Evolutionary conservation across 2,888 invertebrate genomes (phyloP).

Genomic region (Crematogaster levior): DNA sequence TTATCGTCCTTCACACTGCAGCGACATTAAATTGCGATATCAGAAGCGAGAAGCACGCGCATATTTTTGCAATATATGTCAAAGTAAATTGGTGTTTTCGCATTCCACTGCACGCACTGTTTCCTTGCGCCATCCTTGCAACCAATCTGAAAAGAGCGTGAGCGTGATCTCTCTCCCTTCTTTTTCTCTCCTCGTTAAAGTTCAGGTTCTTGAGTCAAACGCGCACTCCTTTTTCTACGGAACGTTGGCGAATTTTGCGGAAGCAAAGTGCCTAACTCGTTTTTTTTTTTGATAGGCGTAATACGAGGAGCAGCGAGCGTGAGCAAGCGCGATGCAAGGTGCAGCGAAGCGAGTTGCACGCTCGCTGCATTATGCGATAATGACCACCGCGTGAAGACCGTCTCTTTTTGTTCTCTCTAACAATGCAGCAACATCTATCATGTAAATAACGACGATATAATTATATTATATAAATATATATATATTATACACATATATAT

Average conservation of each 20-base stretch:
- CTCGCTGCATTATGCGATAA: constrained; percentile 67
- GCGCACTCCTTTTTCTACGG: constrained; percentile 22
- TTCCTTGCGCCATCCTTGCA: neutral
- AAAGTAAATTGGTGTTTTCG: neutral
- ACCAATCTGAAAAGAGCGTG: neutral
- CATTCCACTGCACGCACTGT: neutral
- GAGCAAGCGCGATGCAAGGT: constrained; percentile 65
- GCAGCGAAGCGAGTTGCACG: constrained; percentile 69
- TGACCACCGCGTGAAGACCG: constrained; percentile 59
- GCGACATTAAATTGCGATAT: neutral
- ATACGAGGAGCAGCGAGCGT: constrained; percentile 52
- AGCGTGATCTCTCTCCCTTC: neutral
- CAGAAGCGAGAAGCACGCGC: neutral
- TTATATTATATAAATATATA: too few relatives aligned
- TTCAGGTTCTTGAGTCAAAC: constrained; percentile 25
- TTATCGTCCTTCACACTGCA: neutral
- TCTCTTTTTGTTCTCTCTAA: constrained; percentile 31
- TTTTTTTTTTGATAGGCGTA: constrained; percentile 50
- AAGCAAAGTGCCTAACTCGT: constrained; percentile 7
- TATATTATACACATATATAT: too few relatives aligned
- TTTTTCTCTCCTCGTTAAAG: neutral
- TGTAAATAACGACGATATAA: neutral
- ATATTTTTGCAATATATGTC: neutral
- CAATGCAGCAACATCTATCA: neutral
- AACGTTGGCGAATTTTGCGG: constrained; percentile 32